Conservation (phyloP, 1,140 invertebrate genomes). For the Agrypnia vestita region DNA sequence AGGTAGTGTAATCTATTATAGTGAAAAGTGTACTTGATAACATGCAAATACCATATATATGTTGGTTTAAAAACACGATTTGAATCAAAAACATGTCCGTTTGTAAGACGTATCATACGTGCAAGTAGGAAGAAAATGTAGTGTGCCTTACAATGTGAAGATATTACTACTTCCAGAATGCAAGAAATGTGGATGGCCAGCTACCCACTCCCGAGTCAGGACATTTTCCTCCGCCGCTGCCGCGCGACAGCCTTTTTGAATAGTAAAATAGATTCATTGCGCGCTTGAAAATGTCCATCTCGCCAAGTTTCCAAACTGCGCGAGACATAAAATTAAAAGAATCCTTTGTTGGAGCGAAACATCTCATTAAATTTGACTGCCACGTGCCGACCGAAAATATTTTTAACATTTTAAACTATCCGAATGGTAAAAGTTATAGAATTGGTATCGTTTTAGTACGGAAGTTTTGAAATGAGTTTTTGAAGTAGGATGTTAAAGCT, state of each 20-base stretch:
- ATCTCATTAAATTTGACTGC: slow-evolving; percentile 1
- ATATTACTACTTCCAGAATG: background rate
- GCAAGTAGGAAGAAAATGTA: too few species aligned
- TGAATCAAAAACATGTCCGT: too few species aligned
- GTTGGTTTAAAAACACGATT: too few species aligned
- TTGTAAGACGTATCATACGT: too few species aligned
- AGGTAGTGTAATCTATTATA: too few species aligned
- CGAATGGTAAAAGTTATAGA: background rate
- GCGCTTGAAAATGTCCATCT: background rate
- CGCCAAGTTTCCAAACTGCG: background rate
- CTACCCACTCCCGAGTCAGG: background rate
- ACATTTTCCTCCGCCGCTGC: slow-evolving; percentile 9
- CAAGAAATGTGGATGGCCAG: slow-evolving; percentile 5
- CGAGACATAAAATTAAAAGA: slow-evolving; percentile 15
- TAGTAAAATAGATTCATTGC: slow-evolving; percentile 4
- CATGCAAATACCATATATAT: too few species aligned
- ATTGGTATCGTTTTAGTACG: slow-evolving; percentile 2
- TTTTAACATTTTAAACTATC: slow-evolving; percentile 13
- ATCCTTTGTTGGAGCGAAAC: background rate
- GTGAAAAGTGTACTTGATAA: too few species aligned
- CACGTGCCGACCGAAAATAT: slow-evolving; percentile 5
- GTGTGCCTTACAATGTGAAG: too few species aligned
- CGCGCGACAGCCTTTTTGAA: background rate
- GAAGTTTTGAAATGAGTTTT: slow-evolving; percentile 14
- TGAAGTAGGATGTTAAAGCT: background rate